Percentiles rank a stretch among this genome's conserved stretches.
These are phyloP conservation scores for Machimus rusticus DNA, from an alignment of 2,888 invertebrate genomes.

Conservation along the genomic window DNA sequence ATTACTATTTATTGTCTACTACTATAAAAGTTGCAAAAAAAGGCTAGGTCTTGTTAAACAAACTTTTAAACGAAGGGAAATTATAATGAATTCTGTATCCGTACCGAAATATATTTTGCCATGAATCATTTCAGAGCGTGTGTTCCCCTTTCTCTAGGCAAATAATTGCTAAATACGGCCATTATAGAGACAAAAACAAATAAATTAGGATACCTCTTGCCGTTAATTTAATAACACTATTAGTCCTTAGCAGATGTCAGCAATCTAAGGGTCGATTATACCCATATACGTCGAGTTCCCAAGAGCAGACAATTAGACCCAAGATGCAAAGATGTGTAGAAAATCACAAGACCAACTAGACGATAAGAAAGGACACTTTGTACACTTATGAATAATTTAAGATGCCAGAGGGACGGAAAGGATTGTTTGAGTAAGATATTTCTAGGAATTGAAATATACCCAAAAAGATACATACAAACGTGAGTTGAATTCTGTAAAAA, in stretches of 20 bases:
- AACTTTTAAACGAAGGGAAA: background rate
- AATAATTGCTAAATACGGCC: constrained; percentile 26
- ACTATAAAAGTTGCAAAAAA: background rate
- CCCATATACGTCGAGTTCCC: background rate
- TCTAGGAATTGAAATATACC: background rate
- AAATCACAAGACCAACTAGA: background rate
- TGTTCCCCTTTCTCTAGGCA: background rate
- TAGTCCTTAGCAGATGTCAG: constrained; percentile 28
- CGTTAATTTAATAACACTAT: constrained; percentile 25
- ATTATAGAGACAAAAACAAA: constrained; percentile 16
- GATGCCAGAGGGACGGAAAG: background rate
- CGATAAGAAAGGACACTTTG: constrained; percentile 16
- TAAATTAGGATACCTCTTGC: background rate
- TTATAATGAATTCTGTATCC: background rate
- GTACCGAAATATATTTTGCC: background rate
- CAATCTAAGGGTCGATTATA: background rate
- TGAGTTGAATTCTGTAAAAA: background rate
- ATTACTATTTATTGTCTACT: constrained; percentile 19
- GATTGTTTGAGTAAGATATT: background rate
- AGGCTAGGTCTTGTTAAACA: background rate
- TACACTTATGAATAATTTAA: constrained; percentile 33
- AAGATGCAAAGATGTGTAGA: background rate
- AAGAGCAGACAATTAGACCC: background rate
- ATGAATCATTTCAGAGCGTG: background rate
- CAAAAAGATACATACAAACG: background rate